Evolutionary conservation across 1,140 invertebrate genomes (phyloP).

Genomic region (Dendroctonus ponderosae): DNA sequence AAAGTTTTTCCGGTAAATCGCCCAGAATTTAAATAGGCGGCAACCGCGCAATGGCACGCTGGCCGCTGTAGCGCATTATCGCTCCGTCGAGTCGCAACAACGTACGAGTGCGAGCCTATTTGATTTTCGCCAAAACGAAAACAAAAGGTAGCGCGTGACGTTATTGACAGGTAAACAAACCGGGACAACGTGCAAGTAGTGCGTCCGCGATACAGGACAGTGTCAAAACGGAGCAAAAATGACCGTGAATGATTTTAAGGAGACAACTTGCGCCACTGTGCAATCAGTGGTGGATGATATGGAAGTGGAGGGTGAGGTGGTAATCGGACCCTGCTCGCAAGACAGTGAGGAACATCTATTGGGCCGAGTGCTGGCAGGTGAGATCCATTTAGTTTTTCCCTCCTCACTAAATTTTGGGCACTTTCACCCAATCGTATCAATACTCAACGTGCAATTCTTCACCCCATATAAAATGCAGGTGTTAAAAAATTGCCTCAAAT

Average conservation of each 20-base stretch:
- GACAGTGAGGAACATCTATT: constrained; percentile 58
- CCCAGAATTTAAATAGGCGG: neutral
- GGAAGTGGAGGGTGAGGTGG: constrained; percentile 39
- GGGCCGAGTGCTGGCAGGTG: constrained; percentile 60
- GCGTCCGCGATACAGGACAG: neutral
- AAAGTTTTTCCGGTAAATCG: too few relatives aligned
- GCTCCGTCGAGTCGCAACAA: constrained; percentile 13
- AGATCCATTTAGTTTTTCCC: constrained; percentile 20
- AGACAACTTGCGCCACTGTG: constrained; percentile 46
- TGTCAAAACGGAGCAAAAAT: constrained; percentile 28
- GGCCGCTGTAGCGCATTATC: constrained; percentile 7
- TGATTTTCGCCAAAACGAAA: constrained; percentile 19
- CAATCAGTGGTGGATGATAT: constrained; percentile 39
- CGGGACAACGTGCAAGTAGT: neutral
- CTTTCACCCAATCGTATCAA: too few relatives aligned
- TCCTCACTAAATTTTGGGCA: too few relatives aligned
- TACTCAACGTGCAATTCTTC: too few relatives aligned
- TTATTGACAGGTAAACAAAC: constrained; percentile 11
- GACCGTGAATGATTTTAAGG: constrained; percentile 50
- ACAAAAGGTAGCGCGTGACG: constrained; percentile 2
- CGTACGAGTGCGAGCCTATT: constrained; percentile 20
- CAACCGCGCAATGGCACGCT: constrained; percentile 18
- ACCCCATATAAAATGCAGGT: neutral
- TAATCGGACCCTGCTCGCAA: constrained; percentile 40
- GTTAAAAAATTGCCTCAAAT: neutral